Percentiles rank a stretch among this genome's conserved stretches.
Conservation (phyloP, 2,888 invertebrate genomes). For the Phragmatobia fuliginosa region DNA sequence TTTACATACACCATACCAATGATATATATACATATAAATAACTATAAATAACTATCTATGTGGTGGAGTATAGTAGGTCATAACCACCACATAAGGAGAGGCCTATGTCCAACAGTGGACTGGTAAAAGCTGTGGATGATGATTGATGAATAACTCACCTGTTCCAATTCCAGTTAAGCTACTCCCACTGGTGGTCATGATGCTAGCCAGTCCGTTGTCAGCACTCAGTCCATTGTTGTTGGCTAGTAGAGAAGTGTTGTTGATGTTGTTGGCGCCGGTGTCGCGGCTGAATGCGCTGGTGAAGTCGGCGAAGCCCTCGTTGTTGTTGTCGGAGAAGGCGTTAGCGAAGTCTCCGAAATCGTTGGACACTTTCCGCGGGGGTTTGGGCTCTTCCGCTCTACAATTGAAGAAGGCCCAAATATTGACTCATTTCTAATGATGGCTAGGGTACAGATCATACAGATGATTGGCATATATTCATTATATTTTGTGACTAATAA, state of each 20-base stretch:
- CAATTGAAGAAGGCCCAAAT: slow-evolving; percentile 15
- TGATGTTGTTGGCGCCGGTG: slow-evolving; percentile 14
- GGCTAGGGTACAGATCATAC: too few relatives aligned
- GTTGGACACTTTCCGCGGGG: slow-evolving; percentile 42
- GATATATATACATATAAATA: too few relatives aligned
- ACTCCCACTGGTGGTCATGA: slow-evolving; percentile 18
- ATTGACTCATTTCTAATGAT: not conserved
- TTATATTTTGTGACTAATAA: too few relatives aligned
- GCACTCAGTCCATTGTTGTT: slow-evolving; percentile 17
- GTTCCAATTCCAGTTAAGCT: slow-evolving; percentile 9
- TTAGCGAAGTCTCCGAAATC: slow-evolving; percentile 94
- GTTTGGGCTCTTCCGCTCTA: slow-evolving; percentile 74
- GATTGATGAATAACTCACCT: slow-evolving; percentile 1
- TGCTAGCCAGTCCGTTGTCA: slow-evolving; percentile 13
- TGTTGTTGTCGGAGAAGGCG: slow-evolving; percentile 85
- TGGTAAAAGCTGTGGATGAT: too few relatives aligned
- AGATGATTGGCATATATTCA: too few relatives aligned
- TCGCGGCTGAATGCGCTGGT: slow-evolving; percentile 88
- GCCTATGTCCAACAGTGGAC: too few relatives aligned
- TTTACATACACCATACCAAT: too few relatives aligned
- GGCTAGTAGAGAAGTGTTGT: not conserved
- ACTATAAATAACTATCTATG: too few relatives aligned
- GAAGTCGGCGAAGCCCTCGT: slow-evolving; percentile 94
- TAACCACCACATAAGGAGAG: too few relatives aligned
- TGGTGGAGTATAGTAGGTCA: too few relatives aligned